Evolutionary conservation across 2,113 vertebrate species (phyloP).

Genomic region (Phainopepla nitens): DNA sequence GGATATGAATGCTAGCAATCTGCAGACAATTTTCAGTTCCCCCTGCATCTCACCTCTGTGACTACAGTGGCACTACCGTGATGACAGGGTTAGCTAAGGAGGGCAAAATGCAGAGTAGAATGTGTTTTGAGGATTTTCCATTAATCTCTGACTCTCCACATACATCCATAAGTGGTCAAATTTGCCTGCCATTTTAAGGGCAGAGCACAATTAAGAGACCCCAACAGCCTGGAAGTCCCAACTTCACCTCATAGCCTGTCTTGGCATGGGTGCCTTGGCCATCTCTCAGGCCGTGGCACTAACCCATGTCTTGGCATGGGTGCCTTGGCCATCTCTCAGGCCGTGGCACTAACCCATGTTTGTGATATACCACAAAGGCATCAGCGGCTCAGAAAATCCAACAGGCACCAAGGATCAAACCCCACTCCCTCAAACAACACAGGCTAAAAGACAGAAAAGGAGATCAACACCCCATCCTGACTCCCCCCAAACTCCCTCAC

Average conservation of each 20-base stretch:
- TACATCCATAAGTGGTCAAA: neutral
- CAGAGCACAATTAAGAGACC: neutral
- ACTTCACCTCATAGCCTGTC: neutral
- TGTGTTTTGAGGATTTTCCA: neutral
- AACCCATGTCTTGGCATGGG: neutral
- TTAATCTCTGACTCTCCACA: neutral
- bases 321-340: neutral
- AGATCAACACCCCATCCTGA: neutral
- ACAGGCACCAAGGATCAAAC: neutral
- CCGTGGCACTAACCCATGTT: neutral
- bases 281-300: no score
- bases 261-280: neutral
- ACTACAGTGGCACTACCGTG: neutral
- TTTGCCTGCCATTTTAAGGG: neutral
- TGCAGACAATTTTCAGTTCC: neutral
- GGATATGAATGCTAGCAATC: neutral
- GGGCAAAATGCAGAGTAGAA: neutral
- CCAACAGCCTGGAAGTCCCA: neutral
- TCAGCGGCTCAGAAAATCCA: neutral
- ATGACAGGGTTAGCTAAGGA: neutral
- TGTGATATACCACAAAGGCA: neutral
- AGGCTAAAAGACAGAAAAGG: neutral
- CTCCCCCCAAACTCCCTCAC: no score
- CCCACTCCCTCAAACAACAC: neutral
- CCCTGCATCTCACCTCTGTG: neutral